Evolutionary conservation across 2,797 vertebrate species (phyloP), one percentile per base, ranked within the genome.

Genomic region (Lycodopsis pacificus): DNA sequence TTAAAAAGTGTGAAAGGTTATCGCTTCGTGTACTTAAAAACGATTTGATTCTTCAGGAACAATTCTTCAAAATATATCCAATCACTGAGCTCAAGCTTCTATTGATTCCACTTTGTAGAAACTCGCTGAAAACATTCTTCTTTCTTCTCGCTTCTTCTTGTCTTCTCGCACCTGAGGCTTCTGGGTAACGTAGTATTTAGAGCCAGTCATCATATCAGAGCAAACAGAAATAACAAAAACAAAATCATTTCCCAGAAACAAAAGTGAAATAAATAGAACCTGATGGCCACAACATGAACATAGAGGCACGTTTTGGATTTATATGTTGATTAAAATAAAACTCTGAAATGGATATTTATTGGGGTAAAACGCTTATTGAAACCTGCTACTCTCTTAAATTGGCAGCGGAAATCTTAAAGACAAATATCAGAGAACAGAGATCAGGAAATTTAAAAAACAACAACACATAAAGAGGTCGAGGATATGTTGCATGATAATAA

Each of bases 401-500:
- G 13, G 40, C 40, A 42, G 40, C 20, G n/a, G 48, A 49, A 48
- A 51, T n/a, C 13, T 25, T 6, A 54, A 25, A 54, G 51, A 27
- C 51, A 7, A 22, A 54, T 14, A n/a, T 51, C 48, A 49, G 48
- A 48, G 1, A n/a, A 0, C 20, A 49, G 49, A 19, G 2, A 17
- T 32, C 38, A 49, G 80, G 4, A 72, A 19, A 34, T 59, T 42
- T 5, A 15, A 42, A 42, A 42, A 12, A 36, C 34, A 13, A 49
- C 34, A 53, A 8, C 64, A 40, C 68, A 40, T n/a, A 9, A 62
- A 66, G 68, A 44, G 56, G 40, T 62, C 5, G 57, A 61, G 54
- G 11, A 30, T 11, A 11, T 8, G 36, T 10, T 66, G 66, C 58
- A 48, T 19, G 76, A 71, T 77, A 77, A 86, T 78, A 38, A 64